Evolutionary conservation across 2,113 vertebrate genomes (phyloP), one percentile per base, ranked within the genome.

Genomic region (Neodon shergylaensis): DNA sequence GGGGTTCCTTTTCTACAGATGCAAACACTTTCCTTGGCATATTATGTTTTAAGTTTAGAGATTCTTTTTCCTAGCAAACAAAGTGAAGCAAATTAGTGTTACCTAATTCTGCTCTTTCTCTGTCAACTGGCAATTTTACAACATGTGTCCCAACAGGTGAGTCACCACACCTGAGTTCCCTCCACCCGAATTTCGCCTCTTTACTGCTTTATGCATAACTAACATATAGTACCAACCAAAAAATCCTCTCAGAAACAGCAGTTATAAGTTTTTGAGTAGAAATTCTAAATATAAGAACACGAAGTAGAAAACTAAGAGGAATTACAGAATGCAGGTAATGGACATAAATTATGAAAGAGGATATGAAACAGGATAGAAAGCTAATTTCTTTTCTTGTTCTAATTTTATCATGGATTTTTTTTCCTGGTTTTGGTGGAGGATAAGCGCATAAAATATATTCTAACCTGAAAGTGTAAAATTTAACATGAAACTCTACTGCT

Each of bases 31-130:
- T 52, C 28, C 95, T 17, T 86, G 44, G 61, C 39, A 91, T 73
- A 42, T 86, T 90, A 63, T 90, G 22, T 63, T 92, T 88, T 83
- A 81, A 88, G 39, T 82, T 72, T 95, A 17, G 82, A 91, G 52
- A 49, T 24, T 2, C 10, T 85, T 77, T 88, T 77, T 16, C 39
- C 88, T 92, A 81, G 68, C 33, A 68, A 87, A 52, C 73, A 65
- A 31, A 33, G 5, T 24, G 19, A 63, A 49, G 5, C 39, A 63
- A 52, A 91, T 24, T 3, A 52, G 26, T 22, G 10, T 14, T 61
- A 88, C 22, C n/a, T 79, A 76, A 9, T 54, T 85, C 13, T 87
- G 19, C 92, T 54, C 31, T 24, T 11, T 78, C 52, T 54, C 28
- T 90, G 52, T 83, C 42, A 33, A 36, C 16, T 93, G 61, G n/a